These are phyloP conservation scores for Acrossocheilus fasciatus DNA, from an alignment of 2,797 vertebrate genomes.

Conservation along the genomic window DNA sequence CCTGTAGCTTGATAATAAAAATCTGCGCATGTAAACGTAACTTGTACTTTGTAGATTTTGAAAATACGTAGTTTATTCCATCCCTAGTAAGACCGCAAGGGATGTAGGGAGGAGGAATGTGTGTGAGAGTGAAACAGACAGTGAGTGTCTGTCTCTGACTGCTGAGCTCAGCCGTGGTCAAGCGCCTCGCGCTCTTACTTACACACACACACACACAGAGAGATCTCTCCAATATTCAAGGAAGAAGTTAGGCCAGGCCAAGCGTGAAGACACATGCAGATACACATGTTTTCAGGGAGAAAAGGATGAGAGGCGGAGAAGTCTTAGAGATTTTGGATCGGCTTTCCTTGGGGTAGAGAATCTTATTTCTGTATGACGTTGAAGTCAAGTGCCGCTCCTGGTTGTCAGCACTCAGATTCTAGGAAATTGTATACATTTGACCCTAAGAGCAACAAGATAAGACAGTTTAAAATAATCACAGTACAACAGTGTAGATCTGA, in stretches of 20 bases:
- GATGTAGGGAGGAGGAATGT: constrained; percentile 12
- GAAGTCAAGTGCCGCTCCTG: constrained; percentile 1
- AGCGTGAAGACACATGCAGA: constrained; percentile 52
- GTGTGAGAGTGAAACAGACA: constrained; percentile 36
- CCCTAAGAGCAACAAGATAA: constrained; percentile 25
- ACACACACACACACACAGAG: not conserved
- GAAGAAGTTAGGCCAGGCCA: constrained; percentile 28
- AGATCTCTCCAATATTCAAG: constrained; percentile 39
- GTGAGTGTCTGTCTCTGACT: constrained; percentile 43
- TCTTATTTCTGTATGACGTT: constrained; percentile 7
- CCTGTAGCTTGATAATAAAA: not conserved
- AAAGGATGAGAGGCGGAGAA: not conserved
- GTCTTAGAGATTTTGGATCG: constrained; percentile 34
- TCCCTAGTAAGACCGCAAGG: not conserved
- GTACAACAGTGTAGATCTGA: not conserved
- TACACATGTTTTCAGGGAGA: constrained; percentile 36
- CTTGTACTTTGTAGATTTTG: not conserved
- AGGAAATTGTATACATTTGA: constrained; percentile 25
- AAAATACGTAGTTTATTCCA: not conserved
- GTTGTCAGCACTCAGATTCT: not conserved
- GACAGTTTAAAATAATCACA: constrained; percentile 31
- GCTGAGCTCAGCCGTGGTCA: constrained; percentile 32
- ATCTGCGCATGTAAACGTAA: not conserved
- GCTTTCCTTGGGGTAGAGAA: constrained; percentile 11
- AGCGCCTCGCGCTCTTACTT: not conserved